phyloP scores from a whole-genome alignment of 2,113 vertebrate genomes.

The Bufo gargarizans region DNA sequence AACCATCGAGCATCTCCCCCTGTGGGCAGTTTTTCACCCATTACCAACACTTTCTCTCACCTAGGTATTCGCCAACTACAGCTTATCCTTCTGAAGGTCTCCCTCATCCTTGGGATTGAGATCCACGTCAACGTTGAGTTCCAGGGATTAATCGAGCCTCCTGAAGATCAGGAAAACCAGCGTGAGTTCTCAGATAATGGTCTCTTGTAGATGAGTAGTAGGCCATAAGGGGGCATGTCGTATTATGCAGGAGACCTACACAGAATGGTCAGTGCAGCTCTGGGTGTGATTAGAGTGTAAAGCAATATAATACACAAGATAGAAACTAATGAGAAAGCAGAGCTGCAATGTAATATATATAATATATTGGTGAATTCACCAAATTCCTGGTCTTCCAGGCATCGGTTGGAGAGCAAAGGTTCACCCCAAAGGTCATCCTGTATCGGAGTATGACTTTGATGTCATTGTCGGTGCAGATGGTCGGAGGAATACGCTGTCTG shows the following conservation, averaged over 20 bases:
- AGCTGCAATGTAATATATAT: too few relatives aligned
- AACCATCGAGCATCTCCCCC: conserved; percentile 58
- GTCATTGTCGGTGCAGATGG: conserved; percentile 94
- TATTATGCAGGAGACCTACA: too few relatives aligned
- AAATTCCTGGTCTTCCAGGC: conserved; percentile 69
- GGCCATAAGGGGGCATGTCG: too few relatives aligned
- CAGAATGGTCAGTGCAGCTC: background rate
- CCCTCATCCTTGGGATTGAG: conserved; percentile 90
- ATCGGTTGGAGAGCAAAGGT: conserved; percentile 92
- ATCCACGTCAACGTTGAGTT: conserved; percentile 96
- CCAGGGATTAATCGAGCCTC: conserved; percentile 87
- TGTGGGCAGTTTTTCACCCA: too few relatives aligned
- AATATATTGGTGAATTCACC: too few relatives aligned
- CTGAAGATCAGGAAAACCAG: conserved; percentile 92
- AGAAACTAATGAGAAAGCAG: too few relatives aligned
- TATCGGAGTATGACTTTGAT: conserved; percentile 92
- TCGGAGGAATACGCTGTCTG: conserved; percentile 91
- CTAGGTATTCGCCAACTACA: conserved; percentile 93
- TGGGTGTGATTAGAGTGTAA: background rate
- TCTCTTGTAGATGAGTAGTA: too few relatives aligned
- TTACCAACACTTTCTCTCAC: too few relatives aligned
- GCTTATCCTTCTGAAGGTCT: conserved; percentile 92
- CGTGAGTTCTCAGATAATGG: conserved; percentile 69
- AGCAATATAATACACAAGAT: too few relatives aligned
- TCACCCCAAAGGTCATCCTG: conserved; percentile 86